Percentiles rank a stretch among this genome's conserved stretches.
These are phyloP conservation scores for Agonopterix alstromeriana DNA, from an alignment of 2,888 invertebrate species.

Conservation along the genomic window DNA sequence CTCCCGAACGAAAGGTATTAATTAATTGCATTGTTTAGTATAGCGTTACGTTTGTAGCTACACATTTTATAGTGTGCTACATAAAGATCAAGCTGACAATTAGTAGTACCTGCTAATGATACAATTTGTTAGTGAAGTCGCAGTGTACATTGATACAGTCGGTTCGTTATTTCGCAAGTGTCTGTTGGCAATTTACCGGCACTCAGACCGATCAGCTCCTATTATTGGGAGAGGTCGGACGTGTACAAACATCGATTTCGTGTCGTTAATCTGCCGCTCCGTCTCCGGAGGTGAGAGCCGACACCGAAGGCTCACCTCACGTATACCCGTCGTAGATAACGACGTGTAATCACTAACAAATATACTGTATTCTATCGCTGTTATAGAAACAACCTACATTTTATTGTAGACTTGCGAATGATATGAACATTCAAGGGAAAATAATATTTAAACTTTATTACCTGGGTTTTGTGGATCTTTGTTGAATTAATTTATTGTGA, in stretches of 20 bases:
- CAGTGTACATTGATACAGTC: conserved; percentile 38
- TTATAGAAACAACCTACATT: too few species aligned
- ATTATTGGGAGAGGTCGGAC: conserved; percentile 74
- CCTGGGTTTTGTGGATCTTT: too few species aligned
- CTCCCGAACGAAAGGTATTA: background rate
- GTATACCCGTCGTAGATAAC: conserved; percentile 54
- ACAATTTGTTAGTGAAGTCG: conserved; percentile 10
- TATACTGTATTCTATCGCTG: conserved; percentile 19
- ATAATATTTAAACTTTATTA: too few species aligned
- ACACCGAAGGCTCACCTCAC: conserved; percentile 60
- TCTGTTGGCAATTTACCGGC: conserved; percentile 64
- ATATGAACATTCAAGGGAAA: too few species aligned
- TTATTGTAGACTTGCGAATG: too few species aligned
- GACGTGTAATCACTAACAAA: conserved; percentile 54
- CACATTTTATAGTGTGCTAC: too few species aligned
- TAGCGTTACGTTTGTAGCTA: too few species aligned
- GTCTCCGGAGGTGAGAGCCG: conserved; percentile 57
- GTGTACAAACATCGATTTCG: conserved; percentile 75
- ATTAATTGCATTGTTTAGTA: too few species aligned
- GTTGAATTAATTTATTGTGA: too few species aligned
- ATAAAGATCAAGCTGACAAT: conserved; percentile 42
- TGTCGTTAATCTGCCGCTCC: conserved; percentile 62
- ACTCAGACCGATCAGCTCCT: conserved; percentile 66
- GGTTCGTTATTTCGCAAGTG: conserved; percentile 60
- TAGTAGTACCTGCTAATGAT: conserved; percentile 19